Evolutionary conservation across 2,797 vertebrate genomes (phyloP).

Genomic region (Pseudotriccus pelzelni): DNA sequence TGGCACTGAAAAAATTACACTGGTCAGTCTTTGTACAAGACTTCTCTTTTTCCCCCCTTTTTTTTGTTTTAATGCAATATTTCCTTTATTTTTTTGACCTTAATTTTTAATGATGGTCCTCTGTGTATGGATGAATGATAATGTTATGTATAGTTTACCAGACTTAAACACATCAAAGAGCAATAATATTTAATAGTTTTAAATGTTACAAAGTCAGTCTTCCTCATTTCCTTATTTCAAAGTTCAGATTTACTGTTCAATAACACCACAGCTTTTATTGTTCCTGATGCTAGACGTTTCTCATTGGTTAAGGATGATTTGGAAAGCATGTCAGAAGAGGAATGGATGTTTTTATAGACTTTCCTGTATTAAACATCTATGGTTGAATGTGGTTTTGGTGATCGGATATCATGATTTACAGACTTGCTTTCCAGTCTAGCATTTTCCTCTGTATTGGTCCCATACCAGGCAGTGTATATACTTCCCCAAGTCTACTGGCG

Average conservation of each 20-base stretch:
- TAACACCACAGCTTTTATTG: background rate
- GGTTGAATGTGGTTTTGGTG: background rate
- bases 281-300: background rate
- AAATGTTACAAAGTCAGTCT: background rate
- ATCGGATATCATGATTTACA: background rate
- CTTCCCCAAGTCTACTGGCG: background rate
- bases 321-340: background rate
- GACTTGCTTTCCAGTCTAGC: background rate
- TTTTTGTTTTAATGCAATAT: background rate
- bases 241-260: constrained; percentile 16
- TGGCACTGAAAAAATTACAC: background rate
- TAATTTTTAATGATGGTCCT: background rate
- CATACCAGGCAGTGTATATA: background rate
- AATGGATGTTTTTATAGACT: background rate
- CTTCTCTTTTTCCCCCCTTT: too few relatives aligned
- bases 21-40: background rate
- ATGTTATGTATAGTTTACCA: background rate
- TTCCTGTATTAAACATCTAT: background rate
- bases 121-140: background rate
- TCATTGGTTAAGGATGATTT: constrained; percentile 3
- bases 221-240: constrained; percentile 20
- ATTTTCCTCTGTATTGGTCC: background rate
- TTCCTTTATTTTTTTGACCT: background rate
- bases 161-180: constrained; percentile 10
- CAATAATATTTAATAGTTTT: constrained; percentile 5